Evolutionary conservation across 1,140 invertebrate genomes (phyloP), one percentile per base, ranked within the genome.

Genomic region (Palaemon carinicauda): DNA sequence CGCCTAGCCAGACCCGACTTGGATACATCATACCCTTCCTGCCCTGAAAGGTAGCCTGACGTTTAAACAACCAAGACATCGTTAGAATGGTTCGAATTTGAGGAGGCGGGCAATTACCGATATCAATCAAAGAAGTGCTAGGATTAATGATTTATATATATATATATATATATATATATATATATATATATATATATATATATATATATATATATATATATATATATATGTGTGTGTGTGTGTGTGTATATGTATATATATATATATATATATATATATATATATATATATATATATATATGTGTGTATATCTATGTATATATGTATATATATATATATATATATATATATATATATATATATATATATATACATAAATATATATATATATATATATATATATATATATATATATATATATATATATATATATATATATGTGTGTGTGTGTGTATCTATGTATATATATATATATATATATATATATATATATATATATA

Each of bases 181-280:
- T 65, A 65, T 65, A 65, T 65, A 65, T 65, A 65, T 65, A 65
- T 65, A 65, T 65, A 65, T 65, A 65, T 65, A 65, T 65, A 65
- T 65, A 65, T 65, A 65, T 65, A 65, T 65, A n/a, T 65, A n/a
- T 65, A n/a, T 65, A 65, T 65, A n/a, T n/a, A n/a, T 65, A n/a
- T 65, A n/a, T 65, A n/a, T 65, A n/a, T 65, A n/a, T 65, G 17
- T 65, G 27, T 65, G 17, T 65, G 17, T 65, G 17, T n/a, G 17
- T 65, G 27, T 65, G 10, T 65, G 17, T n/a, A 4, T 65, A 65
- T 21, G n/a, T 65, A n/a, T n/a, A n/a, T 65, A n/a, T 65, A n/a
- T 65, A n/a, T 65, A n/a, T 65, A n/a, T 65, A n/a, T 65, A n/a
- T 65, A n/a, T 65, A n/a, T 65, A n/a, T 65, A n/a, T 65, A n/a